Percentiles rank a stretch among this genome's conserved stretches.
Conservation (phyloP, 2,113 vertebrate species). For the Glaucomys volans region DNA sequence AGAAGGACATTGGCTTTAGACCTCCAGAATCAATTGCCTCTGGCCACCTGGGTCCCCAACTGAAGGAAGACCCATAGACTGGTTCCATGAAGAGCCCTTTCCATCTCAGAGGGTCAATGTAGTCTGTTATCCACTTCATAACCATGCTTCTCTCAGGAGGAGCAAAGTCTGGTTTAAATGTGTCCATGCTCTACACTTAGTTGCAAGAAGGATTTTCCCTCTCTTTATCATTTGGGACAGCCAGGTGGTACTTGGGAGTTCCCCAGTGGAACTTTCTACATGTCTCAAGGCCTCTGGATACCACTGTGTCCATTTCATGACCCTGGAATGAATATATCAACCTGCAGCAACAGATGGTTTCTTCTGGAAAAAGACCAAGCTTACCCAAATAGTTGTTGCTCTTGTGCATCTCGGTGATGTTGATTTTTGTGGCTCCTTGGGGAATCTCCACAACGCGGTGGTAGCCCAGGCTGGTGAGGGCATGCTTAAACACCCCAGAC, state of each 20-base stretch:
- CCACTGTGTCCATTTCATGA: not conserved
- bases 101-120: not conserved
- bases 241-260: not conserved
- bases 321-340: not conserved
- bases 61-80: not conserved
- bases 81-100: not conserved
- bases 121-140: not conserved
- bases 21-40: not conserved
- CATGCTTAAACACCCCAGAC: slow-evolving; percentile 95
- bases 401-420: slow-evolving; percentile 97
- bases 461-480: slow-evolving; percentile 94
- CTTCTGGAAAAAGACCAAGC: slow-evolving; percentile 66
- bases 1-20: not conserved
- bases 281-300: not conserved
- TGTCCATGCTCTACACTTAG: not conserved
- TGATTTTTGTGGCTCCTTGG: slow-evolving; percentile 98
- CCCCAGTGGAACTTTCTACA: not conserved
- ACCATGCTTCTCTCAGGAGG: not conserved
- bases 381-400: slow-evolving; percentile 98
- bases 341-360: not conserved
- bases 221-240: not conserved
- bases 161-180: not conserved
- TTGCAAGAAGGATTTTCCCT: not conserved
- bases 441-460: slow-evolving; percentile 98
- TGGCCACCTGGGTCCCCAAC: not conserved